A percentile compares a stretch with the other conserved stretches of the same genome.
phyloP scores from a whole-genome alignment of 2,797 vertebrate genomes.

The Buceros bicornis region DNA sequence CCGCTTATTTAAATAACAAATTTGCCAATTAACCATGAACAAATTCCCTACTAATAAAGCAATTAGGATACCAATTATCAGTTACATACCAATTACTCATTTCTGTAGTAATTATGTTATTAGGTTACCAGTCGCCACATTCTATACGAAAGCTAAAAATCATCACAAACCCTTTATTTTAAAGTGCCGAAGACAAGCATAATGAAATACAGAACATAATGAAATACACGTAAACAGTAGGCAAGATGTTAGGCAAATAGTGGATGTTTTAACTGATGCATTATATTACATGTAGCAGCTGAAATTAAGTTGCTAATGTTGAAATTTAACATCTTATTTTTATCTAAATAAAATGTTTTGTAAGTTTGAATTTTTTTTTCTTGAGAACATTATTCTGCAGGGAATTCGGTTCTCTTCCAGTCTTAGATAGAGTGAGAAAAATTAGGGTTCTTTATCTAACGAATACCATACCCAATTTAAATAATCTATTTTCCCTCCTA shows the following conservation, averaged over 20 bases:
- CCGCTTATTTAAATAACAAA: not conserved
- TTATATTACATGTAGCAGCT: not conserved
- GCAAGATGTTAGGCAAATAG: not conserved
- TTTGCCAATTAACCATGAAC: not conserved
- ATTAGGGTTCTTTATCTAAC: not conserved
- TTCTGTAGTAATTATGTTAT: not conserved
- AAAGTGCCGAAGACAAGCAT: not conserved
- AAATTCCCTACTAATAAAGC: not conserved
- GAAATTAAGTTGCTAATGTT: not conserved
- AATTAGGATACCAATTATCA: slow-evolving; percentile 36
- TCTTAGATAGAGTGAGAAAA: not conserved
- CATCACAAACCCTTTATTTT: slow-evolving; percentile 32
- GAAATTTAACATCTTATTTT: slow-evolving; percentile 3
- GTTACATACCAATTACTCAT: not conserved
- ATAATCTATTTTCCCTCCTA: not conserved
- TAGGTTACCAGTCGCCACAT: not conserved
- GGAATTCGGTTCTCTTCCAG: slow-evolving; percentile 10
- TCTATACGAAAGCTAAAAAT: not conserved
- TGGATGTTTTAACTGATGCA: not conserved
- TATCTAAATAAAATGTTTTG: not conserved
- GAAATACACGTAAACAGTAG: not conserved
- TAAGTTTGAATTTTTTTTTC: not conserved
- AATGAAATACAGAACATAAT: slow-evolving; percentile 11
- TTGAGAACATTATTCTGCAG: not conserved
- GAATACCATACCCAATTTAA: not conserved